A percentile compares a stretch with the other conserved stretches of the same genome.
Conservation (phyloP, 2,113 vertebrate species). For the Tichodroma muraria region DNA sequence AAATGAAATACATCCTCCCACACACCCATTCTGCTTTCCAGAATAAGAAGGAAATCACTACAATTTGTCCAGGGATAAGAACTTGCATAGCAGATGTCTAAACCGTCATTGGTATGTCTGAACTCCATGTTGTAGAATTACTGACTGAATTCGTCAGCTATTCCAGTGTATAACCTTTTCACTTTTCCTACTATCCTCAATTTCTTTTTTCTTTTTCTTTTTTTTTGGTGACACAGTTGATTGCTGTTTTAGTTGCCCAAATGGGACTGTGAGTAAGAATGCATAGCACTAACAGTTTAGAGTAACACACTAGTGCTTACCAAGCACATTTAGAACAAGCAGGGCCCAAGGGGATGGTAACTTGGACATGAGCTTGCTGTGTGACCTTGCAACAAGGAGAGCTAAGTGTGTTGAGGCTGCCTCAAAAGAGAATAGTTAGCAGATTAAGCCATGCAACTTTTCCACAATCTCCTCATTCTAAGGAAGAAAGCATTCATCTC, state of each 20-base stretch:
- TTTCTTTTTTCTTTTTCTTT: not conserved
- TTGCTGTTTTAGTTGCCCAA: conserved; percentile 14
- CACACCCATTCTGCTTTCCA: not conserved
- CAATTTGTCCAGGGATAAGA: not conserved
- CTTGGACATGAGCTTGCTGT: not conserved
- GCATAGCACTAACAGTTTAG: not conserved
- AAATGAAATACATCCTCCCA: not conserved
- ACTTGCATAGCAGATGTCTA: not conserved
- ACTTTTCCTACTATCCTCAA: not conserved
- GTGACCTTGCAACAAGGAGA: not conserved
- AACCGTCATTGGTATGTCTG: not conserved
- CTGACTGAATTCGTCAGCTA: not conserved
- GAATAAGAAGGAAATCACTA: not conserved
- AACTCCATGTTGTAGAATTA: not conserved
- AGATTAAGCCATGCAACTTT: not conserved
- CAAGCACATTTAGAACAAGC: not conserved
- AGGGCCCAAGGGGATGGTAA: not conserved
- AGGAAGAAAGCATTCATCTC: not conserved
- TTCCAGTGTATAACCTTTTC: not conserved
- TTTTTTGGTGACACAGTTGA: not conserved
- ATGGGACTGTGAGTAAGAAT: not conserved
- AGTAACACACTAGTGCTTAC: not conserved
- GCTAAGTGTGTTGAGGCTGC: not conserved
- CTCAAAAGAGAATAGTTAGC: not conserved
- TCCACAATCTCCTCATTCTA: not conserved